These are phyloP conservation scores for Phalloptychus januarius DNA, from an alignment of 2,797 vertebrate species.

Conservation along the genomic window DNA sequence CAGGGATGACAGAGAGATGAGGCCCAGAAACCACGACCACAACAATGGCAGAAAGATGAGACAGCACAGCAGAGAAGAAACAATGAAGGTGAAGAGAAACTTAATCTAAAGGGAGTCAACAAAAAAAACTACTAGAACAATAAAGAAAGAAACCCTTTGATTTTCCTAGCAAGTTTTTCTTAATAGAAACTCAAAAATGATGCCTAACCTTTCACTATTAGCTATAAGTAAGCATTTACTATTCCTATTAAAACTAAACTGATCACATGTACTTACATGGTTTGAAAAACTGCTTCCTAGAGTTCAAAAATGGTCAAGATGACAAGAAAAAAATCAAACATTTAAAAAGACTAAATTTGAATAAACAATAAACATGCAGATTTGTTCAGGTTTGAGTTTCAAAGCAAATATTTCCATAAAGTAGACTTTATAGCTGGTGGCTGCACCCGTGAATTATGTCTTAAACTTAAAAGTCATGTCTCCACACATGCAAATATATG, in stretches of 20 bases:
- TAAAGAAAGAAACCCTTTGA: slow-evolving; percentile 8
- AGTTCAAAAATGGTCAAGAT: neutral
- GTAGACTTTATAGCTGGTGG: neutral
- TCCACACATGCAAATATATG: slow-evolving; percentile 7
- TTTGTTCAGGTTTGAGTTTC: neutral
- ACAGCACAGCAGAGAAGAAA: neutral
- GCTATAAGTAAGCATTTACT: neutral
- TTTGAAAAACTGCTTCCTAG: neutral
- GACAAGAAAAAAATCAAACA: neutral
- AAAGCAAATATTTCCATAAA: neutral
- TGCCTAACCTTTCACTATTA: neutral
- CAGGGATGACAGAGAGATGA: slow-evolving; percentile 17
- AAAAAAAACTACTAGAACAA: slow-evolving; percentile 6
- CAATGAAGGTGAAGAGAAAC: slow-evolving; percentile 4
- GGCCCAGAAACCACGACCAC: slow-evolving; percentile 10
- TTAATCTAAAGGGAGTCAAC: neutral
- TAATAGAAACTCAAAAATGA: slow-evolving; percentile 2
- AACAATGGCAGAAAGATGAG: slow-evolving; percentile 10
- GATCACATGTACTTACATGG: neutral
- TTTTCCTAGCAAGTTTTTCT: slow-evolving; percentile 10
- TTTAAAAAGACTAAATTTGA: neutral
- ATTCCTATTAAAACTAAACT: neutral
- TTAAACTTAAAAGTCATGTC: neutral
- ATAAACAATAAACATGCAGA: neutral
- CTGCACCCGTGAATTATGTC: slow-evolving; percentile 6